Evolutionary conservation across 2,888 invertebrate species (phyloP), one percentile per base, ranked within the genome.

Genomic region (Arrhopalites spinosus): DNA sequence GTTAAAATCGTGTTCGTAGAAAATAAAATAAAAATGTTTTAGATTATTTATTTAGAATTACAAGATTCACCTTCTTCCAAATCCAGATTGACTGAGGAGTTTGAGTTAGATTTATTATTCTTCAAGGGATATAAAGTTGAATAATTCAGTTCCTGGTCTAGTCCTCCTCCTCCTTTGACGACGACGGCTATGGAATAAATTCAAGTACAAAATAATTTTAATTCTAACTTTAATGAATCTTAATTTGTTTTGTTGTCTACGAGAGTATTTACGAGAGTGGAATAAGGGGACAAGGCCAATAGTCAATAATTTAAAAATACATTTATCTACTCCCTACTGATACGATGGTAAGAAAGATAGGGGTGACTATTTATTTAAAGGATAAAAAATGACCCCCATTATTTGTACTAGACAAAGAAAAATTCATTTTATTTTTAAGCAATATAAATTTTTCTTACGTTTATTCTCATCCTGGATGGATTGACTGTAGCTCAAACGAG

Each of bases 11-110:
- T n/a, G 20, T 53, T n/a, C 53, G 23, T 20, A 56, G 23, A 20
- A 17, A 56, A 20, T 23, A 8, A 8, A 20, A n/a, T 56, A 56
- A 1, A 56, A 8, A 8, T 20, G 20, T 56, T 7, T 11, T 45
- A 45, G 15, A 7, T 45, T 7, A 45, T 45, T 45, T 45, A 11
- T 45, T 11, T 45, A 45, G 7, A 45, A 45, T 45, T 45, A 15
- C 15, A 45, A 45, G 45, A n/a, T 15, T 45, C 15, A 45, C 45
- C 45, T n/a, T n/a, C n/a, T n/a, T n/a, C n/a, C n/a, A n/a, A 36
- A 3, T 83, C 83, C n/a, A 83, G 81, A 59, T 82, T 82, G 73
- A 83, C 78, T 1, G 83, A 83, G 0, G 83, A 76, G 3, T 81
- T 78, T 20, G 83, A 81, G 23, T 70, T 75, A 11, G 75, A 73